Evolutionary conservation across 2,888 invertebrate genomes (phyloP).

Genomic region (Anoplius nigerrimus): DNA sequence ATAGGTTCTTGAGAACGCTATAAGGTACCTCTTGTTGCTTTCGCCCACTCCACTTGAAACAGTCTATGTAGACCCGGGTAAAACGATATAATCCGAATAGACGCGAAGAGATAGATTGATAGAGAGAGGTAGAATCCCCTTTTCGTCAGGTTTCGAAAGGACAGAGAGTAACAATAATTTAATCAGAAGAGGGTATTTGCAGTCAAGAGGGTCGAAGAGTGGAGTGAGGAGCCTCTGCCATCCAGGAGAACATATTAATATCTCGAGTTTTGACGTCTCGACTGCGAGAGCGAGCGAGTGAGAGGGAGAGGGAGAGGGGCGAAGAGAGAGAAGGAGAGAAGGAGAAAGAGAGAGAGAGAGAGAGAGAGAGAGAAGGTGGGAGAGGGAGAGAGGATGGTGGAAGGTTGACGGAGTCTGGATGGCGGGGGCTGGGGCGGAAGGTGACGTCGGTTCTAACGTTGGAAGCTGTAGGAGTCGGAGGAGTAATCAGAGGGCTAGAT

Average conservation of each 20-base stretch:
- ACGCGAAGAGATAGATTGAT: too few species aligned
- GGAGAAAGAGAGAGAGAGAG: constrained; percentile 54
- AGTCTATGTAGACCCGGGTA: too few species aligned
- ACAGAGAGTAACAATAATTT: constrained; percentile 63
- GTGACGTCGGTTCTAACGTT: constrained; percentile 28
- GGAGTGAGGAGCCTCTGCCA: constrained; percentile 53
- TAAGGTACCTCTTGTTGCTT: too few species aligned
- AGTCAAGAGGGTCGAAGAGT: neutral
- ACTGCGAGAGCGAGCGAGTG: constrained; percentile 35
- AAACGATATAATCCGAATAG: too few species aligned
- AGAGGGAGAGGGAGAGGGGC: constrained; percentile 33
- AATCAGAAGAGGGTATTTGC: constrained; percentile 56
- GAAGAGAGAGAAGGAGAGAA: constrained; percentile 33
- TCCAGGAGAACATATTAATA: constrained; percentile 73
- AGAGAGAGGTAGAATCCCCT: too few species aligned
- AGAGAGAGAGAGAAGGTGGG: constrained; percentile 50
- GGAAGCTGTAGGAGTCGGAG: constrained; percentile 41
- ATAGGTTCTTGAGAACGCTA: too few species aligned
- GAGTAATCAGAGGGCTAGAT: constrained; percentile 73
- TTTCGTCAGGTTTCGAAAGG: constrained; percentile 15
- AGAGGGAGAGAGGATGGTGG: constrained; percentile 38
- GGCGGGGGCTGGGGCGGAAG: constrained; percentile 25
- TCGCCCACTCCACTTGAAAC: too few species aligned
- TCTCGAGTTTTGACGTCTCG: constrained; percentile 73
- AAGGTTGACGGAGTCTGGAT: constrained; percentile 54